Evolutionary conservation across 2,888 invertebrate genomes (phyloP).

Genomic region (Mantis religiosa): DNA sequence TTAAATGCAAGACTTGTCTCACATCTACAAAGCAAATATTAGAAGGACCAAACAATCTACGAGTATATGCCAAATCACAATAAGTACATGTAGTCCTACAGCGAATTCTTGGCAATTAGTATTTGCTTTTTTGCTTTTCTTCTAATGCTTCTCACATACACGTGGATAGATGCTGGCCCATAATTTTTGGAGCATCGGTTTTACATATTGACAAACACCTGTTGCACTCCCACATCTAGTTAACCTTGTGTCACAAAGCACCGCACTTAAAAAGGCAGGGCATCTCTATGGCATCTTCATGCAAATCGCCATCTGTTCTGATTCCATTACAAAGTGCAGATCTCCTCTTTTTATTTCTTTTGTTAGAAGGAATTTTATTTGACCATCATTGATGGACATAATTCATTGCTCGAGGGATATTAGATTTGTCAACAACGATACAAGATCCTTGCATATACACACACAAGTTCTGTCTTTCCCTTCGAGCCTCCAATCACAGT

Average conservation of each 20-base stretch:
- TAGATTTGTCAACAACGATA: neutral
- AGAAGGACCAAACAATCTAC: no score
- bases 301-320: slow-evolving; percentile 4
- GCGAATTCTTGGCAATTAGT: no score
- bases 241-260: neutral
- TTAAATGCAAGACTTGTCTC: no score
- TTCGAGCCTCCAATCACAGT: neutral
- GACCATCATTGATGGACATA: neutral
- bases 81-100: no score
- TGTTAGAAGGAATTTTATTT: neutral
- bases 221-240: neutral
- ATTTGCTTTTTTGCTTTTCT: no score
- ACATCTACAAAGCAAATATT: no score
- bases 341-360: neutral
- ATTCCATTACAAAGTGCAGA: neutral
- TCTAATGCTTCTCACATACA: neutral
- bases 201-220: neutral
- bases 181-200: neutral
- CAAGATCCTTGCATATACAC: neutral
- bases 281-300: neutral
- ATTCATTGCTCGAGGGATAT: neutral
- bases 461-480: neutral
- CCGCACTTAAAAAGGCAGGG: neutral
- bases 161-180: neutral
- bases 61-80: no score